A percentile compares a stretch with the other conserved stretches of the same genome.
phyloP scores from a whole-genome alignment of 2,113 vertebrate genomes.

The Lontra canadensis region DNA sequence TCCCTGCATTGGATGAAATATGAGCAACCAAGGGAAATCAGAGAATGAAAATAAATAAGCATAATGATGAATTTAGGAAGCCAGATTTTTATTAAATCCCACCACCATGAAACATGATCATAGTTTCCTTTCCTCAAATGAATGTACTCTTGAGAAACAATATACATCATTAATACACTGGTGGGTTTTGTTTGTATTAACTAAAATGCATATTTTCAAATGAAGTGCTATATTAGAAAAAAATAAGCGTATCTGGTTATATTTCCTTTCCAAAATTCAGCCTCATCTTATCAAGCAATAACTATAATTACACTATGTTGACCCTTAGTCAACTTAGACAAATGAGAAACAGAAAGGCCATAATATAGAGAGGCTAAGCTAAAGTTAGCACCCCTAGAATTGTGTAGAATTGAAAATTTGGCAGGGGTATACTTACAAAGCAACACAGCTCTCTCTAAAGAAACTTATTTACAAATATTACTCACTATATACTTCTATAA shows the following conservation, averaged over 20 bases:
- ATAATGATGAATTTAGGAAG: neutral
- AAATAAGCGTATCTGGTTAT: neutral
- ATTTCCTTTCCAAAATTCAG: neutral
- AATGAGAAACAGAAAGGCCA: neutral
- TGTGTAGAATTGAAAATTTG: neutral
- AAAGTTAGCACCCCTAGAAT: neutral
- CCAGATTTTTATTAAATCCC: neutral
- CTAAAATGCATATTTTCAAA: neutral
- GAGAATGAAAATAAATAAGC: constrained; percentile 42
- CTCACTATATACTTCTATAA: neutral
- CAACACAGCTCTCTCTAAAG: neutral
- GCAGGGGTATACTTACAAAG: neutral
- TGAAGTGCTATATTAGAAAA: neutral
- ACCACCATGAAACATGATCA: neutral
- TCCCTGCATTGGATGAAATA: neutral
- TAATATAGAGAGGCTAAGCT: neutral
- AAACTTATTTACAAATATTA: neutral
- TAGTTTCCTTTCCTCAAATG: neutral
- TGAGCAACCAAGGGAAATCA: neutral
- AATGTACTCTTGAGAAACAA: neutral
- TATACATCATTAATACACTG: neutral
- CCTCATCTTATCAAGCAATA: neutral
- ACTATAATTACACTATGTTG: neutral
- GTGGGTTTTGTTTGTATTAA: neutral
- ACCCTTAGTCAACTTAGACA: neutral